Conservation (phyloP, 2,113 vertebrate species). For the Thalassoma bifasciatum region DNA sequence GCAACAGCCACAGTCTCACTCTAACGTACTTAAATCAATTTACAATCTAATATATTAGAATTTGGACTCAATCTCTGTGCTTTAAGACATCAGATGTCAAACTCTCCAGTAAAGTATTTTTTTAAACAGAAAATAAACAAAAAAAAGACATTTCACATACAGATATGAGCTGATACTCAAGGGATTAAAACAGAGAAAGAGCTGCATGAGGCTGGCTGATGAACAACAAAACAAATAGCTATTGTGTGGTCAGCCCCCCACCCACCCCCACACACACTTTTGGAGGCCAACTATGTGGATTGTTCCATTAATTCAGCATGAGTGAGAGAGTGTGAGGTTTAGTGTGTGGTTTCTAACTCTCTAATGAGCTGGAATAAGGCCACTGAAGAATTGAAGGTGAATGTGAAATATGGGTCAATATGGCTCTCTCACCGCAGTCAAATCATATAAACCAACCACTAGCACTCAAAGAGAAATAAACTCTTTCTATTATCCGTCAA, state of each 20-base stretch:
- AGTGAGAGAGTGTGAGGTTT: constrained; percentile 52
- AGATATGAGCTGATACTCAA: constrained; percentile 38
- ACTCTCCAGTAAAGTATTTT: constrained; percentile 12
- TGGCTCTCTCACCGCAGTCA: not conserved
- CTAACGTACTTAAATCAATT: constrained; percentile 14
- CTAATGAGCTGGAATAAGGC: constrained; percentile 72
- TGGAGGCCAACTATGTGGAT: constrained; percentile 60
- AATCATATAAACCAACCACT: constrained; percentile 22
- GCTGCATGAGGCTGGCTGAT: constrained; percentile 30
- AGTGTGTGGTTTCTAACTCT: constrained; percentile 59
- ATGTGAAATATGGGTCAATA: constrained; percentile 9
- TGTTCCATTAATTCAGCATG: constrained; percentile 68
- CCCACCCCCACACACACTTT: constrained; percentile 10
- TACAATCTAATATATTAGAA: constrained; percentile 4
- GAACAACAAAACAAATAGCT: constrained; percentile 64
- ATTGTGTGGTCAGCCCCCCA: constrained; percentile 53
- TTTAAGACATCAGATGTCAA: not conserved
- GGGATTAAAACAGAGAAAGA: constrained; percentile 23
- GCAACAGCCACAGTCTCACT: constrained; percentile 1
- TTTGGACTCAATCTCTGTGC: constrained; percentile 8
- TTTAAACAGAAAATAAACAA: constrained; percentile 20
- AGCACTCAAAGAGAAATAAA: not conserved
- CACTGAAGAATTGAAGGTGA: constrained; percentile 33
- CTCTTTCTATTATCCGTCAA: not conserved
- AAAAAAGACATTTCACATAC: not conserved